phyloP scores from a whole-genome alignment of 2,113 vertebrate genomes.

The Neopipo cinnamomea region DNA sequence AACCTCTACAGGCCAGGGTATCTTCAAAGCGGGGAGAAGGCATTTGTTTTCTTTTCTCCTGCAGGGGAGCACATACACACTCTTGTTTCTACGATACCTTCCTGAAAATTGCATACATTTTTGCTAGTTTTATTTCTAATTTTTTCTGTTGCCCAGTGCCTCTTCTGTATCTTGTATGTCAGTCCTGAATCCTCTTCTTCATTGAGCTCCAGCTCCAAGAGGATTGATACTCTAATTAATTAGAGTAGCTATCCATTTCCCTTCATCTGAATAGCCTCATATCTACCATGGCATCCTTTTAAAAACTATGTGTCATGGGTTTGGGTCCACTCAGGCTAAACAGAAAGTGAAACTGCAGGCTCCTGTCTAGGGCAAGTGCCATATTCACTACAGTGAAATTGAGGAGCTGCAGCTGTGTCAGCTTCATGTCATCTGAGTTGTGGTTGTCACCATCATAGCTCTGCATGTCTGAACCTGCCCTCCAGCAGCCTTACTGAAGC shows the following conservation, averaged over 20 bases:
- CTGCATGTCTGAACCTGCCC: not conserved
- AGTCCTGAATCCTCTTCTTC: not conserved
- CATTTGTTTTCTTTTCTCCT: not conserved
- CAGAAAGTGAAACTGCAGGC: not conserved
- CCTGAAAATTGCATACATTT: not conserved
- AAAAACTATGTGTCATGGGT: rapidly evolving
- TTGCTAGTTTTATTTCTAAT: not conserved
- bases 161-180: not conserved
- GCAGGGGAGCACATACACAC: not conserved
- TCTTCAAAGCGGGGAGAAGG: not conserved
- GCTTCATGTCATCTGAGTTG: rapidly evolving
- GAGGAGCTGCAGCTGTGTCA: not conserved
- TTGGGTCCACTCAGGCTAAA: not conserved
- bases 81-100: not conserved
- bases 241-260: not conserved
- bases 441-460: not conserved
- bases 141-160: not conserved
- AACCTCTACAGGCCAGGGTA: not conserved
- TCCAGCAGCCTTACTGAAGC: not conserved
- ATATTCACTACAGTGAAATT: too few relatives aligned
- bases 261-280: not conserved
- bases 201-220: not conserved
- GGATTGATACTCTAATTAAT: not conserved
- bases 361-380: not conserved
- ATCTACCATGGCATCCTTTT: too few relatives aligned